Conservation (phyloP, 2,797 vertebrate genomes). For the Acestrorhynchus altus region DNA sequence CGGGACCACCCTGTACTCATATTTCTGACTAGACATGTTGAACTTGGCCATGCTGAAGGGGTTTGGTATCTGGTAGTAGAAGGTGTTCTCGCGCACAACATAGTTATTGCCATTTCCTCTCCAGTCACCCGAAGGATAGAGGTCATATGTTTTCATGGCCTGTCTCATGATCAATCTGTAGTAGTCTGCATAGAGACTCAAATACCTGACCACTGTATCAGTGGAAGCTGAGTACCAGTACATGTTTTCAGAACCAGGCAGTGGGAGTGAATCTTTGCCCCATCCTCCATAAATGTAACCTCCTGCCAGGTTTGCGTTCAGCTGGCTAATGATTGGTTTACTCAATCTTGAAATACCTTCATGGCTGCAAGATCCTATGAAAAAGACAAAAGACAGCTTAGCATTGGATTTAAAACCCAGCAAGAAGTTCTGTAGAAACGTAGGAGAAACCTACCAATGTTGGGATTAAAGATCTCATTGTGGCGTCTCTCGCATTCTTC, state of each 20-base stretch:
- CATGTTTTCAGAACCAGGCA: conserved; percentile 69
- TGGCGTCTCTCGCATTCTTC: conserved; percentile 55
- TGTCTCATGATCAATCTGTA: conserved; percentile 72
- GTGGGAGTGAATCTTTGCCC: conserved; percentile 76
- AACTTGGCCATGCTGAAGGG: conserved; percentile 72
- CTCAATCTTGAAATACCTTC: conserved; percentile 69
- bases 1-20: conserved; percentile 65
- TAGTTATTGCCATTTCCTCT: conserved; percentile 72
- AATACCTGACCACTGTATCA: conserved; percentile 47
- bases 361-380: conserved; percentile 72
- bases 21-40: conserved; percentile 68
- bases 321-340: conserved; percentile 72
- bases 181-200: conserved; percentile 70
- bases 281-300: conserved; percentile 70
- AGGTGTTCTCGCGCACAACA: conserved; percentile 72
- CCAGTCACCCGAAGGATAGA: conserved; percentile 54
- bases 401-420: background rate
- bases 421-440: background rate
- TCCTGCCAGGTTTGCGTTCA: conserved; percentile 67
- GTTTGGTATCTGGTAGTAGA: conserved; percentile 72
- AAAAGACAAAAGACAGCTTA: conserved; percentile 8
- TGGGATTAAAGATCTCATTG: conserved; percentile 59
- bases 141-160: conserved; percentile 52
- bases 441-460: conserved; percentile 46
- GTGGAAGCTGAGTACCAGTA: conserved; percentile 71